phyloP scores from a whole-genome alignment of 2,113 vertebrate species.

The Trogon surrucura region DNA sequence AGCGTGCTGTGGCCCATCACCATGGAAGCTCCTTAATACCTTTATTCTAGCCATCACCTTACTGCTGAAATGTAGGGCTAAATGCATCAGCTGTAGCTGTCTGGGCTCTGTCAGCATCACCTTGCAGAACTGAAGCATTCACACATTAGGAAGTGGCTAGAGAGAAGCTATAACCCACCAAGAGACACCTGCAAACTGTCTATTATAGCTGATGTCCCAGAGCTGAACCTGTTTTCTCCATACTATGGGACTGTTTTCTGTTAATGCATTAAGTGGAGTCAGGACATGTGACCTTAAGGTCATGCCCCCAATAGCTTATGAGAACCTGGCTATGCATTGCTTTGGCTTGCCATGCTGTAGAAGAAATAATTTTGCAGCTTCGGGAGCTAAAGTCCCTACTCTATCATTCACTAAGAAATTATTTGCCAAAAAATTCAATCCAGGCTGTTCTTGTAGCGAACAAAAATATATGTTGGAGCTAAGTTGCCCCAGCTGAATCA shows the following conservation, averaged over 20 bases:
- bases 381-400: not conserved
- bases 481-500: not conserved
- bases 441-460: not conserved
- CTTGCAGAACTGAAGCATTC: not conserved
- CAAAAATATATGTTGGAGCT: not conserved
- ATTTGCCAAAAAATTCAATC: not conserved
- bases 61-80: not conserved
- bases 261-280: not conserved
- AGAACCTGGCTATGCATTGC: not conserved
- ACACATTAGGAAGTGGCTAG: not conserved
- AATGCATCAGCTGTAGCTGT: not conserved
- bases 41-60: not conserved
- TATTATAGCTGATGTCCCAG: not conserved
- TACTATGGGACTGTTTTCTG: not conserved
- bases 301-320: not conserved
- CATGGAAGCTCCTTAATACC: not conserved
- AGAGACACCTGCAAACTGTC: not conserved
- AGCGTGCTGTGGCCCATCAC: not conserved
- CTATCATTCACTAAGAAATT: not conserved
- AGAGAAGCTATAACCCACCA: not conserved
- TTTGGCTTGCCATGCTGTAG: not conserved
- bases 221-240: not conserved
- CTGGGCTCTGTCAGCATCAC: not conserved
- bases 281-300: not conserved
- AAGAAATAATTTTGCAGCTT: not conserved